Evolutionary conservation across 2,113 vertebrate genomes (phyloP).

Genomic region (Marmota flaviventris): DNA sequence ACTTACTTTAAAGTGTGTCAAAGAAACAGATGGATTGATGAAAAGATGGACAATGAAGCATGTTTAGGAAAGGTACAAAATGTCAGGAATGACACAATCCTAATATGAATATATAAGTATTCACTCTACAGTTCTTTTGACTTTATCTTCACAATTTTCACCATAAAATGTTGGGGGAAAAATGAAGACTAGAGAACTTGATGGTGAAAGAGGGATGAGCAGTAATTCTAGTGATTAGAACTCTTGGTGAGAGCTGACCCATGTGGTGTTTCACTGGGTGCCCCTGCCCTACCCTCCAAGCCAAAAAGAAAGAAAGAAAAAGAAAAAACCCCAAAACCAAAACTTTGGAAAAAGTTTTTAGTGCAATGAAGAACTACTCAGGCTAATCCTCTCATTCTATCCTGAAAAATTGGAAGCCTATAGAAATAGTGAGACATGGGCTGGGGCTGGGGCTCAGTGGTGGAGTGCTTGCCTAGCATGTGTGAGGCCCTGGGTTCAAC

Average conservation of each 20-base stretch:
- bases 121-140: not conserved
- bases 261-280: not conserved
- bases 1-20: not conserved
- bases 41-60: not conserved
- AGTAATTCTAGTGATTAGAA: not conserved
- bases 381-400: not conserved
- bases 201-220: not conserved
- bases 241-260: not conserved
- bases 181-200: not conserved
- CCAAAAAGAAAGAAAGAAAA: not conserved
- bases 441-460: too few relatives aligned
- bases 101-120: not conserved
- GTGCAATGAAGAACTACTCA: not conserved
- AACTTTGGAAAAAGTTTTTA: not conserved
- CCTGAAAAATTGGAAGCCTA: not conserved
- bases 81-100: not conserved
- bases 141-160: not conserved
- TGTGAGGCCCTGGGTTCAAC: too few relatives aligned
- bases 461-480: too few relatives aligned
- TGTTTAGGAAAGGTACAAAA: not conserved
- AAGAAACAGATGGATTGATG: not conserved
- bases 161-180: not conserved
- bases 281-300: not conserved
- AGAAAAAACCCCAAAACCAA: too few relatives aligned
- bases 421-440: not conserved